Percentiles rank a stretch among this genome's conserved stretches.
These are phyloP conservation scores for Leucoraja erinaceus DNA, from an alignment of 2,113 vertebrate genomes.

Conservation along the genomic window DNA sequence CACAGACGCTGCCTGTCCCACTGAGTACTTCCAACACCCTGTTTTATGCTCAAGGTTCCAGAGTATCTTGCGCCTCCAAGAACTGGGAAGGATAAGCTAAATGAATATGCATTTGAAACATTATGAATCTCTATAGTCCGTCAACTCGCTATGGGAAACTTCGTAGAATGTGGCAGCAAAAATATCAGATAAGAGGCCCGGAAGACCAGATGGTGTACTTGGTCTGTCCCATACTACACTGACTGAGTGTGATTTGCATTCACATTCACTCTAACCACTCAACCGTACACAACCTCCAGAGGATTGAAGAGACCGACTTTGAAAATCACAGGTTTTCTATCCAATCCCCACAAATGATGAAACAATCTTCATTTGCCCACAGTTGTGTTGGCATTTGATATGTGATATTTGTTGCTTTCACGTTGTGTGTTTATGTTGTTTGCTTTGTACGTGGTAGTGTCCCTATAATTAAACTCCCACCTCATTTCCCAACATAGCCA, in stretches of 20 bases:
- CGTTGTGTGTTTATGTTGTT: neutral
- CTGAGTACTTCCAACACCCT: too few relatives aligned
- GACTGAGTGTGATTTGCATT: neutral
- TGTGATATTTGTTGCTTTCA: neutral
- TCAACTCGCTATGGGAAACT: neutral
- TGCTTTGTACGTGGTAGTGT: slow-evolving; percentile 13
- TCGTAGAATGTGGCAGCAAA: neutral
- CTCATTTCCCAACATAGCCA: neutral
- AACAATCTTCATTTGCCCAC: neutral
- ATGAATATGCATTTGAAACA: neutral
- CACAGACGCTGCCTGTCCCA: too few relatives aligned
- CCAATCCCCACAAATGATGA: neutral
- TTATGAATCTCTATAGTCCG: neutral
- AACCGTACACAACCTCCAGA: neutral
- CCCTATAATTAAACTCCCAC: neutral
- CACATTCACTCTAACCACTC: neutral
- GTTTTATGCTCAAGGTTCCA: too few relatives aligned
- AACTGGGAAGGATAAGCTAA: neutral
- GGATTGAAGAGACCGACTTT: neutral
- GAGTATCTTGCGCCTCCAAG: too few relatives aligned
- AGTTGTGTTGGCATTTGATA: neutral
- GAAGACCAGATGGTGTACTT: neutral
- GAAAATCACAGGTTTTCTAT: neutral
- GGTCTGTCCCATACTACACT: neutral
- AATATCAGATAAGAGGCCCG: neutral